These are phyloP conservation scores for Zaprionus capensis DNA, from an alignment of 1,140 invertebrate genomes.

Conservation along the genomic window DNA sequence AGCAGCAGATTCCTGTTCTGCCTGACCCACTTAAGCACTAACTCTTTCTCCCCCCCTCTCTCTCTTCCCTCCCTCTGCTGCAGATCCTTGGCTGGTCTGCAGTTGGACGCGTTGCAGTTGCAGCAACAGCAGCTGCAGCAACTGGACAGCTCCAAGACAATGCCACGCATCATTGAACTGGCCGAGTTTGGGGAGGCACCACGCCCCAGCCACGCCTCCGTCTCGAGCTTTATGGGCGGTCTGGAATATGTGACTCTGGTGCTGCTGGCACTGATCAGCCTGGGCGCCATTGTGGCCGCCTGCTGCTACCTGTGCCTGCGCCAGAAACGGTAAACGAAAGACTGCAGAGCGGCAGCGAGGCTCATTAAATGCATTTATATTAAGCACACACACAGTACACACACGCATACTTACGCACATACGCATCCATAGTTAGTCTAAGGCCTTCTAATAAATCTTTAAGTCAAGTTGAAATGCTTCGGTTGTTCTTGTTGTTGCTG, in stretches of 20 bases:
- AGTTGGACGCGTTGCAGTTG: conserved; percentile 72
- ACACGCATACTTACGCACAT: conserved; percentile 31
- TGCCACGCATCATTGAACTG: conserved; percentile 86
- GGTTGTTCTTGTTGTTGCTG: conserved; percentile 53
- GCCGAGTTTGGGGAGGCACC: conserved; percentile 85
- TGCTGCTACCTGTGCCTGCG: conserved; percentile 91
- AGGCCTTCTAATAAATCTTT: conserved; percentile 67
- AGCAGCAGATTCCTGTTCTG: conserved; percentile 66
- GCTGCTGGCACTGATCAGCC: conserved; percentile 90
- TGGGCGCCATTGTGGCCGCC: conserved; percentile 90
- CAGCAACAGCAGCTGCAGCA: conserved; percentile 61
- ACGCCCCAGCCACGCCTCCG: conserved; percentile 56
- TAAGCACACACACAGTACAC: conserved; percentile 39
- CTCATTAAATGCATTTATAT: conserved; percentile 43
- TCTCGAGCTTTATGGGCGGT: conserved; percentile 85
- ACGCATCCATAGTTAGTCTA: conserved; percentile 27
- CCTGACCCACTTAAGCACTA: conserved; percentile 19
- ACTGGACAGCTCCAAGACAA: conserved; percentile 53
- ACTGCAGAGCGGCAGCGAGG: conserved; percentile 46
- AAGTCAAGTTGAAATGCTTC: conserved; percentile 48
- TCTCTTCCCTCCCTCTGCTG: not conserved
- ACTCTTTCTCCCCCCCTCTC: conserved; percentile 3
- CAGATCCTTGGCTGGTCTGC: conserved; percentile 66
- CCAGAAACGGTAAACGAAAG: conserved; percentile 86
- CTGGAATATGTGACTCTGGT: conserved; percentile 92